Evolutionary conservation across 2,113 vertebrate species (phyloP), one percentile per base, ranked within the genome.

Genomic region (Mesocricetus auratus): DNA sequence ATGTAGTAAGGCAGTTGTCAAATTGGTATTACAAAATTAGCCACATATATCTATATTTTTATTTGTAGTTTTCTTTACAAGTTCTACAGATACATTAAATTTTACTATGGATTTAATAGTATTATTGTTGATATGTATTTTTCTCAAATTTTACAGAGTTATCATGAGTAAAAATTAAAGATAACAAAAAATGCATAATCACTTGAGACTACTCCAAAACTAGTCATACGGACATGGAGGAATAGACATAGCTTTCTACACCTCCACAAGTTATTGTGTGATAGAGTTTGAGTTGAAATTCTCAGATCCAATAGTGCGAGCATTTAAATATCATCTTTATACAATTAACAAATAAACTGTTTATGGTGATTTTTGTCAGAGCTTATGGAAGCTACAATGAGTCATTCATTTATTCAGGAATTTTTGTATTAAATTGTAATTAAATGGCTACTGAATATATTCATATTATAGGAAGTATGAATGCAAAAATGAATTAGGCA

Each of bases 351-450:
- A 92, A 58, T 89, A 93, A 90, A 21, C 24, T 77, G 60, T n/a
- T 86, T 26, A 31, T 66, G 78, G 26, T 90, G 39, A 75, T 95
- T 93, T 93, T 85, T 90, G 50, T 88, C 45, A 90, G 78, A 45
- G 19, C 42, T 53, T 83, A 24, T 85, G 36, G 36, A 91, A 69
- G 19, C 45, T 93, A 50, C 36, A 36, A 94, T 77, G 79, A 93
- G 22, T 83, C 77, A 93, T 86, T 97, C 95, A 96, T 78, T 94
- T 77, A 75, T 62, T 97, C 77, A 91, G n/a, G 75, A 94, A 92
- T 64, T 77, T 58, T 86, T 60, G 75, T 88, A 90, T 73, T 45
- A 92, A 94, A 91, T 47, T 94, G 24, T 95, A 94, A 96, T 88
- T 96, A 94, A 97, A 88, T 93, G 50, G 87, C 26, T 62, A 60